A percentile compares a stretch with the other conserved stretches of the same genome.
Evolutionary conservation across 2,797 vertebrate species (phyloP).

Genomic region (Knipowitschia caucasica): DNA sequence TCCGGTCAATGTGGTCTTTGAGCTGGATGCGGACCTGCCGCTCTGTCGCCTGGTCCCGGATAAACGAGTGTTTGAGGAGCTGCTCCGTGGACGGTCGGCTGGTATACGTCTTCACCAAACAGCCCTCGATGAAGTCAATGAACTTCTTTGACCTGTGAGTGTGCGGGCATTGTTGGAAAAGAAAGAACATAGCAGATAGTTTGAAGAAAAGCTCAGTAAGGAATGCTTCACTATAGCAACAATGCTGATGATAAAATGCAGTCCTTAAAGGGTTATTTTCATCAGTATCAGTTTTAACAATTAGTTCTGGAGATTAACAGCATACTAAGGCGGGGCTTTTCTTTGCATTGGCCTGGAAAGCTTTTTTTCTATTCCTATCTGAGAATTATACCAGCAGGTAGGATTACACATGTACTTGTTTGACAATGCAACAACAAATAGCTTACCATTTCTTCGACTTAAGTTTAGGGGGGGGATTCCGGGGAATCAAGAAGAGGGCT

Average conservation of each 20-base stretch:
- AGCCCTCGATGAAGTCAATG: constrained; percentile 92
- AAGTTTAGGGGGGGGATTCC: constrained; percentile 90
- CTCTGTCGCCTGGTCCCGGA: constrained; percentile 91
- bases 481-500: constrained; percentile 91
- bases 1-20: constrained; percentile 92
- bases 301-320: not conserved
- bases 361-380: not conserved
- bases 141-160: constrained; percentile 89
- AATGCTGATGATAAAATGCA: no score
- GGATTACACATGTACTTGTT: not conserved
- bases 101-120: constrained; percentile 90
- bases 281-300: not conserved
- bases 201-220: not conserved
- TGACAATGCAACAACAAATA: constrained; percentile 5
- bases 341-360: not conserved
- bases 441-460: constrained; percentile 96
- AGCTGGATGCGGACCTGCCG: constrained; percentile 93
- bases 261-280: no score
- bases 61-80: constrained; percentile 90
- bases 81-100: constrained; percentile 89
- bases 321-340: not conserved
- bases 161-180: constrained; percentile 24
- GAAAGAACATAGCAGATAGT: not conserved
- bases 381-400: not conserved
- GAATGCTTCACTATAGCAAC: no score